Conservation (phyloP, 2,113 vertebrate genomes). For the Vanacampus margaritifer region DNA sequence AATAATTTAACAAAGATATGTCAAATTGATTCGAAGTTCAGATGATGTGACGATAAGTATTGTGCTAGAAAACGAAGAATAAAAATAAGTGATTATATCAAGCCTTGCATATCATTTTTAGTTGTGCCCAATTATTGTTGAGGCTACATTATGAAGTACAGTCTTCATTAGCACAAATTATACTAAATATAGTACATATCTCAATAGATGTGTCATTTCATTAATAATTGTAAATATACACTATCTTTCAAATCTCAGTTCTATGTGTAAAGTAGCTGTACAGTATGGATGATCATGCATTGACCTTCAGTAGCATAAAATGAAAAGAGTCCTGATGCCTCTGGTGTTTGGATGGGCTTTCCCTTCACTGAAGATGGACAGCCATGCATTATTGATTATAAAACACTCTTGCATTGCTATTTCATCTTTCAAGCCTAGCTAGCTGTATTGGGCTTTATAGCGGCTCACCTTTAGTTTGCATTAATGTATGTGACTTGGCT, state of each 20-base stretch:
- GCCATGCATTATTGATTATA: conserved; percentile 73
- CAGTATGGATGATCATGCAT: conserved; percentile 35
- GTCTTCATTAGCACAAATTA: background rate
- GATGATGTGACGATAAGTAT: conserved; percentile 27
- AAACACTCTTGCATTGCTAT: conserved; percentile 69
- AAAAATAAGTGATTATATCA: conserved; percentile 14
- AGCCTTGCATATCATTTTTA: conserved; percentile 23
- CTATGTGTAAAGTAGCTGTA: conserved; percentile 14
- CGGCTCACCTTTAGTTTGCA: conserved; percentile 21
- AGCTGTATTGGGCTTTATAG: conserved; percentile 38
- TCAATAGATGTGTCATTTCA: background rate
- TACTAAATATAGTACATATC: background rate
- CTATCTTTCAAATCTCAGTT: conserved; percentile 17
- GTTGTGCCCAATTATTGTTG: conserved; percentile 14
- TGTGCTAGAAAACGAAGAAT: conserved; percentile 29
- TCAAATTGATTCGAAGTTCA: conserved; percentile 35
- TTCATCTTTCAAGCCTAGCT: conserved; percentile 55
- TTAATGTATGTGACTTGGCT: conserved; percentile 17
- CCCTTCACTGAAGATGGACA: conserved; percentile 66
- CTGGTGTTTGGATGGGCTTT: conserved; percentile 65
- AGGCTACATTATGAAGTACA: conserved; percentile 7
- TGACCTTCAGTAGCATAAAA: conserved; percentile 69
- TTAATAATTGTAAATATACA: background rate
- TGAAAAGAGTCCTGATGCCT: conserved; percentile 66
- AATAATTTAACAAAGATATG: conserved; percentile 59